Conservation (phyloP, 2,888 invertebrate species). For the Spodoptera littoralis region DNA sequence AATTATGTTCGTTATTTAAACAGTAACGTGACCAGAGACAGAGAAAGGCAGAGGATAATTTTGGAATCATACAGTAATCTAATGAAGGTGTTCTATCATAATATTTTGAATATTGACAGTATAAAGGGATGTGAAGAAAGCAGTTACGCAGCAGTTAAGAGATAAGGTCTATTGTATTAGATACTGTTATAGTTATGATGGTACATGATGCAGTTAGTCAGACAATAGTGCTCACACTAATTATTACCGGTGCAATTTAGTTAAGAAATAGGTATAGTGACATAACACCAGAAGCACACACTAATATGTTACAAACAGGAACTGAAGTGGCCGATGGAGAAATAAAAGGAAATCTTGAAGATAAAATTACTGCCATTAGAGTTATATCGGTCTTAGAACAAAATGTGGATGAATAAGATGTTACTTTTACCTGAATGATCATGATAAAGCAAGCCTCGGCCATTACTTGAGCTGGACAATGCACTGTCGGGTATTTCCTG, state of each 20-base stretch:
- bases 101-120: background rate
- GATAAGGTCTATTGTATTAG: slow-evolving; percentile 12
- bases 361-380: no score
- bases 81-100: slow-evolving; percentile 1
- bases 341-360: no score
- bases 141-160: slow-evolving; percentile 11
- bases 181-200: slow-evolving; percentile 7
- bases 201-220: slow-evolving; percentile 13
- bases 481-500: slow-evolving; percentile 79
- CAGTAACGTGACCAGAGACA: no score
- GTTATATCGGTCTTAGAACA: no score
- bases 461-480: slow-evolving; percentile 75
- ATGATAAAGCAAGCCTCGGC: slow-evolving; percentile 75
- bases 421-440: slow-evolving; percentile 64
- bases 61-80: no score
- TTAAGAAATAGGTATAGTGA: slow-evolving; percentile 19
- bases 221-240: slow-evolving; percentile 26
- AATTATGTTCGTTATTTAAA: no score
- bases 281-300: slow-evolving; percentile 26
- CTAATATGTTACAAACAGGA: background rate
- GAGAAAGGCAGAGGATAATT: no score
- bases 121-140: slow-evolving; percentile 13
- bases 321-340: background rate
- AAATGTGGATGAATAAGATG: background rate
- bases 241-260: slow-evolving; percentile 26